These are phyloP conservation scores for Dermatophagoides farinae DNA, from an alignment of 1,140 invertebrate species.

Conservation along the genomic window DNA sequence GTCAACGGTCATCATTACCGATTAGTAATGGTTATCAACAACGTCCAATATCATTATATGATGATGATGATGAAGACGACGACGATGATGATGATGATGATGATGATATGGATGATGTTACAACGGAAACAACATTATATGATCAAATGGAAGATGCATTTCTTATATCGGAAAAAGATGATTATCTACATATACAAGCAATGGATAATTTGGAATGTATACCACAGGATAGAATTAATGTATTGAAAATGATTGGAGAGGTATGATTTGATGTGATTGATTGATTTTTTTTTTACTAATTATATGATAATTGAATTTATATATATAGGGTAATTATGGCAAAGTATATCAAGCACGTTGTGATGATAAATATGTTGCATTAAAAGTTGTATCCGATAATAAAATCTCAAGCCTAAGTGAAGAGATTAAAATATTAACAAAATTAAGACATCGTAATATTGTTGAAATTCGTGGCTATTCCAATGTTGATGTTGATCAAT, in stretches of 20 bases:
- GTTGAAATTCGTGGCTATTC: constrained; percentile 55
- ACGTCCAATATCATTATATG: no score
- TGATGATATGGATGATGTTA: no score
- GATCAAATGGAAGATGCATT: no score
- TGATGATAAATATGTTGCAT: constrained; percentile 26
- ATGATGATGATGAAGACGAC: no score
- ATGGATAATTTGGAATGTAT: no score
- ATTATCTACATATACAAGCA: no score
- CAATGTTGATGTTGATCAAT: constrained; percentile 29
- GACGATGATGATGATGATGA: no score
- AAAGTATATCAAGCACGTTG: constrained; percentile 43
- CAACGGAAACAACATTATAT: no score
- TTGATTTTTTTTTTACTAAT: not conserved
- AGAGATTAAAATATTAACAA: constrained; percentile 57
- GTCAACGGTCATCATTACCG: no score
- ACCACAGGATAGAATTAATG: not conserved
- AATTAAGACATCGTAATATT: constrained; percentile 59
- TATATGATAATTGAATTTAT: not conserved
- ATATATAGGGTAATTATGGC: constrained; percentile 41
- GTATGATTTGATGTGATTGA: no score
- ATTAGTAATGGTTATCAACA: no score
- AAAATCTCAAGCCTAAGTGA: constrained; percentile 27
- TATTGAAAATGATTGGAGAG: not conserved
- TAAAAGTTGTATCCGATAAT: constrained; percentile 7
- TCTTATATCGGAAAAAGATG: no score